Evolutionary conservation across 2,888 invertebrate species (phyloP).

Genomic region (Salpingus planirostris): DNA sequence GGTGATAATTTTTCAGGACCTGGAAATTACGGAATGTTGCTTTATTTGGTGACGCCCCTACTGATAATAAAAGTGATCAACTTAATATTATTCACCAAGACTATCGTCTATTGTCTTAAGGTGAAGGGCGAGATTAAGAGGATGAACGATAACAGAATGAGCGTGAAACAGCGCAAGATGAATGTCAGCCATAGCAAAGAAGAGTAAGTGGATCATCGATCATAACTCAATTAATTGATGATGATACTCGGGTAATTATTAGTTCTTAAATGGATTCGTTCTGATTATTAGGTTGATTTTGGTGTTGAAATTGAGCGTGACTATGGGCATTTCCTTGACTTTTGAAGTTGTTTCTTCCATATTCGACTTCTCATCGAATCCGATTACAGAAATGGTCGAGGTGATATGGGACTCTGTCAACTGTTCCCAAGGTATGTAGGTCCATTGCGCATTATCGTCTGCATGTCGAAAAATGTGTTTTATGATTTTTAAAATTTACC

Average conservation of each 20-base stretch:
- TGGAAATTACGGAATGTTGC: constrained; percentile 12
- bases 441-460: too few relatives aligned
- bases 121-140: constrained; percentile 65
- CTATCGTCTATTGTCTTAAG: constrained; percentile 58
- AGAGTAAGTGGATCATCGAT: constrained; percentile 54
- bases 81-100: constrained; percentile 55
- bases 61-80: constrained; percentile 53
- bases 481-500: too few relatives aligned
- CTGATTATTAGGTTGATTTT: constrained; percentile 49
- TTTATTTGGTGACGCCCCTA: constrained; percentile 42
- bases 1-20: constrained; percentile 9
- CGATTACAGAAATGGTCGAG: constrained; percentile 34
- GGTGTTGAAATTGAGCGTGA: constrained; percentile 62
- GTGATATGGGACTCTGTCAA: constrained; percentile 53
- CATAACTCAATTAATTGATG: too few relatives aligned
- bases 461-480: too few relatives aligned
- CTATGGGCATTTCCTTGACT: constrained; percentile 69
- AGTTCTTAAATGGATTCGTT: constrained; percentile 3
- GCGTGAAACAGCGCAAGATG: constrained; percentile 40
- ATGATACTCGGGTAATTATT: too few relatives aligned
- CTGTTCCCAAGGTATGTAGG: constrained; percentile 52
- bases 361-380: constrained; percentile 45
- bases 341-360: constrained; percentile 54
- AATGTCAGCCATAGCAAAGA: constrained; percentile 57
- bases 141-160: constrained; percentile 45